A percentile compares a stretch with the other conserved stretches of the same genome.
Evolutionary conservation across 2,113 vertebrate genomes (phyloP).

Genomic region (Microtus montanus): DNA sequence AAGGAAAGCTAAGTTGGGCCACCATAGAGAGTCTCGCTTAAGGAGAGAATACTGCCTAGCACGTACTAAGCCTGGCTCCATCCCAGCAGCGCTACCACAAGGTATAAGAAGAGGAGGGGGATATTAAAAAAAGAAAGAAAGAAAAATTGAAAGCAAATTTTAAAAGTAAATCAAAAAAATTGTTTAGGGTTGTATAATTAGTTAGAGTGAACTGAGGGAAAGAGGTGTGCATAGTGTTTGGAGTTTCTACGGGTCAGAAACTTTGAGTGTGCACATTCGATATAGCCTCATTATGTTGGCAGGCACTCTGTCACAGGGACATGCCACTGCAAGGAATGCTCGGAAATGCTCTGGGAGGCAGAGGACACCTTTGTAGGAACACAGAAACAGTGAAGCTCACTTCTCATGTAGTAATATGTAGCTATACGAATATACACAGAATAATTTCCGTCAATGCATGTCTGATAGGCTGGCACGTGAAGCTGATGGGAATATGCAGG

Average conservation of each 20-base stretch:
- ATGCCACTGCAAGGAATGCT: neutral
- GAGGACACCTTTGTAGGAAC: neutral
- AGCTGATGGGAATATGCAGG: too few species aligned
- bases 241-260: neutral
- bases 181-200: neutral
- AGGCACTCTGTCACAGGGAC: neutral
- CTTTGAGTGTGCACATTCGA: neutral
- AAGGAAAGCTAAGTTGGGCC: neutral
- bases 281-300: too few species aligned
- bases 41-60: neutral
- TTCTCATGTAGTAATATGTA: neutral
- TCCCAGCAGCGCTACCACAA: neutral
- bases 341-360: neutral
- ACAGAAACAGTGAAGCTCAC: too few species aligned
- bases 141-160: neutral
- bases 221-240: neutral
- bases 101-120: neutral
- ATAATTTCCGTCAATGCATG: neutral
- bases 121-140: neutral
- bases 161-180: neutral
- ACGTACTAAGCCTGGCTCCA: too few species aligned
- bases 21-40: too few species aligned
- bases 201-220: neutral
- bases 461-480: neutral
- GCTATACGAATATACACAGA: neutral